Evolutionary conservation across 2,113 vertebrate species (phyloP).

Genomic region (Piaya cayana): DNA sequence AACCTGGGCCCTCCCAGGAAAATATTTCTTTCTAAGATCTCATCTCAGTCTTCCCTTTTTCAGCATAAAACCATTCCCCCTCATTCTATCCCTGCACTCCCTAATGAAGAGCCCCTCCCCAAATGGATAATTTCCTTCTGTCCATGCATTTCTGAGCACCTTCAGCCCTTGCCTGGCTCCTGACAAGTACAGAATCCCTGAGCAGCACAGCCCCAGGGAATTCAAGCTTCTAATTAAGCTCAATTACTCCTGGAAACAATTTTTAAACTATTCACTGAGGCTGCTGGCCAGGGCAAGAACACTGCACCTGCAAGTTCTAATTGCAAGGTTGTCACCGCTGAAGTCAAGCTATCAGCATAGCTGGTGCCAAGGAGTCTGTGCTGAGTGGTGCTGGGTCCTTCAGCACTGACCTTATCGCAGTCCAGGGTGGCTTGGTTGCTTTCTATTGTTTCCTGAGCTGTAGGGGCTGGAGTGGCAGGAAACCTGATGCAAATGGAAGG

Average conservation of each 20-base stretch:
- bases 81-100: no score
- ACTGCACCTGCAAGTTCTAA: background rate
- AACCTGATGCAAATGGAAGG: background rate
- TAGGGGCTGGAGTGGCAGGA: background rate
- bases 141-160: background rate
- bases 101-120: no score
- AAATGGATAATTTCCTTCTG: background rate
- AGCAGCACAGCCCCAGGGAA: background rate
- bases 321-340: background rate
- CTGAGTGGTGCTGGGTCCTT: background rate
- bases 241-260: slow-evolving; percentile 7
- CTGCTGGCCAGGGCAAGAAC: background rate
- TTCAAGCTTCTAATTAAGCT: background rate
- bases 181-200: background rate
- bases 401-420: background rate
- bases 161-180: background rate
- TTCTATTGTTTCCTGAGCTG: fast-evolving
- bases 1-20: no score
- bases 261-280: background rate
- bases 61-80: no score
- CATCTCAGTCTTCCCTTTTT: no score
- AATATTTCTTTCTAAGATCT: no score
- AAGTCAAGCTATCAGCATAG: background rate
- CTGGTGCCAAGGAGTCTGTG: slow-evolving; percentile 46
- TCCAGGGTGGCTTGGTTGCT: background rate